Evolutionary conservation across 2,113 vertebrate genomes (phyloP), one percentile per base, ranked within the genome.

Genomic region (Centropus bengalensis): DNA sequence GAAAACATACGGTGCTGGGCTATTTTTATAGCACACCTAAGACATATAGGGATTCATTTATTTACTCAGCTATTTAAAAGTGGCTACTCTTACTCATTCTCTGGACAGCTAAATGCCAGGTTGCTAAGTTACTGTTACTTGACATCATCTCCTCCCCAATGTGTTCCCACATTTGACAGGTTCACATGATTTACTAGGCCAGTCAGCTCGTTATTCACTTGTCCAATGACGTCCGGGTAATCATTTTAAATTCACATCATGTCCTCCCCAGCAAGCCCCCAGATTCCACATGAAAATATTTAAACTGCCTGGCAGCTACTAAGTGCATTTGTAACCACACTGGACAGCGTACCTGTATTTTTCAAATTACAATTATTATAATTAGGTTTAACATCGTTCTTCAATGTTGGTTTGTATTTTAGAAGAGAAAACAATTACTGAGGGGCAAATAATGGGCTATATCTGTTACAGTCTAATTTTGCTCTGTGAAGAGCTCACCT

Each of bases 111-210:
- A 98, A 97, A 98, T 94, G 95, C 88, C 82, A 92, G 89, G 97
- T 98, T 98, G 98, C 98, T 98, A 97, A 97, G 98, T 98, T 98
- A 98, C 98, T 91, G 90, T 94, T 97, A 98, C 98, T 97, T 98
- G 98, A 98, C 98, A 98, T 99, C 98, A 98, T 97, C 97, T 97
- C 97, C 98, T 98, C 97, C 96, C 92, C 94, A 96, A 97, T 49
- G 97, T 98, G 96, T 98, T 98, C 94, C 95, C 91, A 89, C 88
- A 93, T 98, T 97, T 98, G 98, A 98, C 98, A 98, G 96, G 95
- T 96, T 97, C 96, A 94, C 96, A 97, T 98, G 98, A 98, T 98
- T 98, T 97, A 98, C 96, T 97, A 94, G 95, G 88, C 95, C 94
- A 97, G 97, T 91, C 97, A 97, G 97, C 96, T 98, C 92, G 44